A percentile compares a stretch with the other conserved stretches of the same genome.
phyloP scores from a whole-genome alignment of 2,797 vertebrate genomes.

The Myripristis murdjan region DNA sequence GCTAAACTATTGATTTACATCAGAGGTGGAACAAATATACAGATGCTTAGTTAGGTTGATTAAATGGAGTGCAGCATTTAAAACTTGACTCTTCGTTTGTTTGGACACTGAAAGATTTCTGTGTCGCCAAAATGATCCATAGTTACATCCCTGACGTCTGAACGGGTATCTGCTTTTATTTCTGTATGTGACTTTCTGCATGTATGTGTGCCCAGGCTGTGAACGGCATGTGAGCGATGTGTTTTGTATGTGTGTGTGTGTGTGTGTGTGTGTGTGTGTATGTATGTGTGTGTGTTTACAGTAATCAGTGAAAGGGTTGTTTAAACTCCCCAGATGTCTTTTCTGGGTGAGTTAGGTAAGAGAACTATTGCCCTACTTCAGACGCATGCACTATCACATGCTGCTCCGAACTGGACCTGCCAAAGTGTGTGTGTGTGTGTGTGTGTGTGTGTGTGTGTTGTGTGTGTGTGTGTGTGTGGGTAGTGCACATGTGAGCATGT shows the following conservation, averaged over 20 bases:
- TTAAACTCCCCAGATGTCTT: conserved; percentile 69
- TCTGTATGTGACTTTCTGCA: background rate
- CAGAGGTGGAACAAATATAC: no score
- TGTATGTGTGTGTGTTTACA: background rate
- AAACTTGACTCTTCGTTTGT: no score
- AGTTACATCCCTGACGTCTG: no score
- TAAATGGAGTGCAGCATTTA: no score
- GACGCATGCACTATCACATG: conserved; percentile 21
- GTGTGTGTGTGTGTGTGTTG: background rate
- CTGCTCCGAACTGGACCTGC: conserved; percentile 57
- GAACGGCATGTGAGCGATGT: no score
- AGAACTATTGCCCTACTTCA: conserved; percentile 84
- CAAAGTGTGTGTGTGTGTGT: conserved; percentile 49
- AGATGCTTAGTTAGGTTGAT: no score
- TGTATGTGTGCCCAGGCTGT: background rate
- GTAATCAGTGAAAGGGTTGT: conserved; percentile 36
- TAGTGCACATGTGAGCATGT: no score
- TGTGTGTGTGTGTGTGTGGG: conserved; percentile 7
- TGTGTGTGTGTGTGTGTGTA: background rate
- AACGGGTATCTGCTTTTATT: no score
- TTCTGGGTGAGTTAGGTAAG: conserved; percentile 84
- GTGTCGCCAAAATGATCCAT: no score
- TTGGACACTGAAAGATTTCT: no score
- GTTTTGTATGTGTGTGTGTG: background rate
- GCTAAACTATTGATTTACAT: no score